These are phyloP conservation scores for Tringa solitaria DNA, from an alignment of 2,113 vertebrate species.

Conservation along the genomic window DNA sequence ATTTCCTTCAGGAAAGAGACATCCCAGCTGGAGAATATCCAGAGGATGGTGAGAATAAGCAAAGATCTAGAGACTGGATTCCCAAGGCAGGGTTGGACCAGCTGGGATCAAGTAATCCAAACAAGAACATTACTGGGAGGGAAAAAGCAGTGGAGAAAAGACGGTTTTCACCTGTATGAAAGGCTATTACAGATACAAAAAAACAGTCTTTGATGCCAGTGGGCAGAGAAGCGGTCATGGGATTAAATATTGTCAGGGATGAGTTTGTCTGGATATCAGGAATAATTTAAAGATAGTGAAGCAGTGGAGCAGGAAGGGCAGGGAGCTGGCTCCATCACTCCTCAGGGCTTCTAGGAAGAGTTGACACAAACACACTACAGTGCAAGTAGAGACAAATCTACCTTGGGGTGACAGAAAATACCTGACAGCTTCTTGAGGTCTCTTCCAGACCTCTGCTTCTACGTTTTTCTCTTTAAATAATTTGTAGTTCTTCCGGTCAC, in stretches of 20 bases:
- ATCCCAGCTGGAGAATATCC: neutral
- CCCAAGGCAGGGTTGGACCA: neutral
- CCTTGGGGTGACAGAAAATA: neutral
- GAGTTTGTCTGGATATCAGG: neutral
- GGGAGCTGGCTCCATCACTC: neutral
- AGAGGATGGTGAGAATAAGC: neutral
- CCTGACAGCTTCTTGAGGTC: neutral
- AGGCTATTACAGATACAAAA: neutral
- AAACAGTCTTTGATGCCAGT: neutral
- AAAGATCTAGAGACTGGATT: neutral
- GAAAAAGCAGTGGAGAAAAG: neutral
- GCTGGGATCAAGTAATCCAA: neutral
- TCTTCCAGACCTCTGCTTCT: neutral
- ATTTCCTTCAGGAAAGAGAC: neutral
- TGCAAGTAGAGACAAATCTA: accelerated
- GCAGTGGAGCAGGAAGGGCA: neutral
- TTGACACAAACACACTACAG: accelerated
- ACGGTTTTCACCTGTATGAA: neutral
- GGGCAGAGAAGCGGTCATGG: neutral
- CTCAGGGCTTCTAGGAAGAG: neutral
- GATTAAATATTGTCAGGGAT: neutral
- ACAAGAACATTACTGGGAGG: neutral
- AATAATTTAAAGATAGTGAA: neutral
- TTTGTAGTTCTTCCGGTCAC: neutral
- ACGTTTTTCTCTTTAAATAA: neutral